A percentile compares a stretch with the other conserved stretches of the same genome.
Conservation (phyloP, 2,888 invertebrate genomes). For the Subacronicta megacephala region DNA sequence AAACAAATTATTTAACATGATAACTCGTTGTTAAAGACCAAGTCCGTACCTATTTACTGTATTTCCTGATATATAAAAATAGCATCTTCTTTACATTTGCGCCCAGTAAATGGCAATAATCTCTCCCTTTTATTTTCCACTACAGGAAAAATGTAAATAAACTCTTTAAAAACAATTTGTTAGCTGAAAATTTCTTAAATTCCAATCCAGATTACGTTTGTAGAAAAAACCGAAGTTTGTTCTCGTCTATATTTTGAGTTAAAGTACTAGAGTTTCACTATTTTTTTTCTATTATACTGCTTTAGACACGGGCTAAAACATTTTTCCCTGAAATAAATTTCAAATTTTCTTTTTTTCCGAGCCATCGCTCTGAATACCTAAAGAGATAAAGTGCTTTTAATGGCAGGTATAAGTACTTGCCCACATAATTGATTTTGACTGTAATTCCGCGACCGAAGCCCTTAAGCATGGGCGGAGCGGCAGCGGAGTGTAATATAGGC, state of each 20-base stretch:
- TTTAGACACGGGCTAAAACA: conserved; percentile 36
- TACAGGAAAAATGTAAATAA: background rate
- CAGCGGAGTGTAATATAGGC: conserved; percentile 37
- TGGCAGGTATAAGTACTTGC: conserved; percentile 59
- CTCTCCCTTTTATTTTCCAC: too few species aligned
- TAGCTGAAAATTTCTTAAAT: conserved; percentile 21
- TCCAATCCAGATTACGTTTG: conserved; percentile 30
- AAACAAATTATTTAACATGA: too few species aligned
- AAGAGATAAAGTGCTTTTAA: conserved; percentile 63
- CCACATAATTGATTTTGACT: conserved; percentile 65
- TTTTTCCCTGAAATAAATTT: conserved; percentile 47
- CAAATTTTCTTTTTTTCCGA: conserved; percentile 52
- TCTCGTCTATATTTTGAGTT: conserved; percentile 33
- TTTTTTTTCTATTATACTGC: conserved; percentile 33
- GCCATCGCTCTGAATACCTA: conserved; percentile 56
- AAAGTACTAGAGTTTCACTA: conserved; percentile 30
- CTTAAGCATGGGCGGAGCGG: conserved; percentile 51
- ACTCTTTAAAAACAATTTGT: conserved; percentile 13
- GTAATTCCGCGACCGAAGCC: conserved; percentile 57
- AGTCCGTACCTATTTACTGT: too few species aligned
- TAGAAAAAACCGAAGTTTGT: conserved; percentile 20
- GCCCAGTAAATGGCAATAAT: too few species aligned
- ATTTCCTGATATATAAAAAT: too few species aligned
- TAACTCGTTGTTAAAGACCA: too few species aligned
- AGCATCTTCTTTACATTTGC: too few species aligned